phyloP scores from a whole-genome alignment of 1,140 invertebrate species.

The Scaptomyza pallida region DNA sequence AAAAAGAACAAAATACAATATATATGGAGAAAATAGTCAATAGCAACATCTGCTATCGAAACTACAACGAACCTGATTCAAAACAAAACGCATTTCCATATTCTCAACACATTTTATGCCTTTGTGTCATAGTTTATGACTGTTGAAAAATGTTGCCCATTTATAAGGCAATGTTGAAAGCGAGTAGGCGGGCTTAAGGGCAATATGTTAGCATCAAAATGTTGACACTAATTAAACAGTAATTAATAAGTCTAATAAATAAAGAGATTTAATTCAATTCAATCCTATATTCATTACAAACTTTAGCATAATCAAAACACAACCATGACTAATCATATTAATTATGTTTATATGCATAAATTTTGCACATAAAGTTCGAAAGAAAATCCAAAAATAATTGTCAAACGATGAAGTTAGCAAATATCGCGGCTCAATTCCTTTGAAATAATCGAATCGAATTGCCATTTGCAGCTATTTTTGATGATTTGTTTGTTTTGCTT shows the following conservation, averaged over 20 bases:
- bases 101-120: neutral
- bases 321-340: constrained; percentile 39
- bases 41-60: constrained; percentile 24
- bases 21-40: neutral
- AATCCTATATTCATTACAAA: too few relatives aligned
- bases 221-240: neutral
- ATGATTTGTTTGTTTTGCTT: constrained; percentile 69
- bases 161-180: neutral
- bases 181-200: neutral
- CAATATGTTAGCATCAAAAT: neutral
- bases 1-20: too few relatives aligned
- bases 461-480: constrained; percentile 65
- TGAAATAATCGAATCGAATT: constrained; percentile 66
- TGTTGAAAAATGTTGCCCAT: neutral
- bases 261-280: neutral
- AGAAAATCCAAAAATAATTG: constrained; percentile 47
- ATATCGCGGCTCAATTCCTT: constrained; percentile 57
- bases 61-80: neutral
- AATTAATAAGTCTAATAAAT: constrained; percentile 6
- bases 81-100: constrained; percentile 1
- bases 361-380: constrained; percentile 43
- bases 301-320: too few relatives aligned
- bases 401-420: constrained; percentile 55
- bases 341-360: constrained; percentile 12
- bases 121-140: neutral